A percentile compares a stretch with the other conserved stretches of the same genome.
Evolutionary conservation across 2,113 vertebrate genomes (phyloP).

Genomic region (Taurulus bubalis): DNA sequence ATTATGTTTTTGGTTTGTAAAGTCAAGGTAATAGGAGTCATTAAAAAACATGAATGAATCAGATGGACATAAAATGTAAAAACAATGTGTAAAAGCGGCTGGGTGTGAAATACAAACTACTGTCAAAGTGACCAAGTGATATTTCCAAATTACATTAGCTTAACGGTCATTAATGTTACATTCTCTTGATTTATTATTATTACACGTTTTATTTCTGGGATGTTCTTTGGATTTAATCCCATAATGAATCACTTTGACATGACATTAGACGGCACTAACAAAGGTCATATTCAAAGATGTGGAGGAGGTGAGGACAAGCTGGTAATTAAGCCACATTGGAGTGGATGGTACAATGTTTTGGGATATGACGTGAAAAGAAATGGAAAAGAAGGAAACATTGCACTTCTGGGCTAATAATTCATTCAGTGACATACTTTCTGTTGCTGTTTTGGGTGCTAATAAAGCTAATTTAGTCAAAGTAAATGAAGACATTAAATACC

Average conservation of each 20-base stretch:
- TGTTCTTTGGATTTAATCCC: neutral
- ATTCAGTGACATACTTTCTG: neutral
- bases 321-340: neutral
- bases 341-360: neutral
- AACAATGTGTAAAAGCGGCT: neutral
- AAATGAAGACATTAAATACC: neutral
- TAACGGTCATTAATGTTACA: neutral
- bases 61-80: neutral
- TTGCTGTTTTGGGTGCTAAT: neutral
- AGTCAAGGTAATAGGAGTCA: neutral
- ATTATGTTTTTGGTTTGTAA: constrained; percentile 4
- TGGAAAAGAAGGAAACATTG: neutral
- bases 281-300: neutral
- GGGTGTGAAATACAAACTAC: neutral
- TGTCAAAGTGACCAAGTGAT: neutral
- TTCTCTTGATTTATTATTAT: constrained; percentile 8
- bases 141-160: constrained; percentile 7
- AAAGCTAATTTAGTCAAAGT: neutral
- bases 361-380: neutral
- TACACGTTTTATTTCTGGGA: neutral
- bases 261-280: neutral
- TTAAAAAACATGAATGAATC: constrained; percentile 18
- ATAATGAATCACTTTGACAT: constrained; percentile 12
- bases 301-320: neutral
- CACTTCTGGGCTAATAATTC: neutral